These are phyloP conservation scores for Microvelia longipes DNA, from an alignment of 1,140 invertebrate species.

Conservation along the genomic window DNA sequence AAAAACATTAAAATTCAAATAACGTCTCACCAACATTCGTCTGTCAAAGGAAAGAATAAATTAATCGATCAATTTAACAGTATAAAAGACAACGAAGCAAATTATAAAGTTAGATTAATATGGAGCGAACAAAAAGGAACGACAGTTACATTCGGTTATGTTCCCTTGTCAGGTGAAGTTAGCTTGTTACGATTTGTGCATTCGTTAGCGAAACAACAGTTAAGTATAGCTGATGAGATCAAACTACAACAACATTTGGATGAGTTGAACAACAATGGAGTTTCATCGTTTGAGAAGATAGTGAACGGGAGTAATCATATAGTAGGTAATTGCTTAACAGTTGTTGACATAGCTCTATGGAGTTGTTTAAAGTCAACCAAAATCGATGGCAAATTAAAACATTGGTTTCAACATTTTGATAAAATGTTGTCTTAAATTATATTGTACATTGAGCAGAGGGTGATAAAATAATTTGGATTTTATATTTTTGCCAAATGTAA, in stretches of 20 bases:
- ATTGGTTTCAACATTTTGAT: neutral
- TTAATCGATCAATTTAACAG: neutral
- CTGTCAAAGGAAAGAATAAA: neutral
- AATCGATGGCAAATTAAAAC: neutral
- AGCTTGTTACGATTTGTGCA: neutral
- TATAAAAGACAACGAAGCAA: neutral
- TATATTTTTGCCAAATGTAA: too few species aligned
- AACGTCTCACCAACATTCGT: neutral
- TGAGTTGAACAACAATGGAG: neutral
- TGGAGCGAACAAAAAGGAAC: neutral
- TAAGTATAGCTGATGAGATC: neutral
- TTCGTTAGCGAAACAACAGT: neutral
- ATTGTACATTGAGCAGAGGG: too few species aligned
- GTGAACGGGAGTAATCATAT: neutral
- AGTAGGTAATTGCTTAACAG: neutral
- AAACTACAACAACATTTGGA: neutral
- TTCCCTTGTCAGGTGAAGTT: neutral
- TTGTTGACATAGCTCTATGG: neutral
- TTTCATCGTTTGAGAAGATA: neutral
- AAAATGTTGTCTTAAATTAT: neutral
- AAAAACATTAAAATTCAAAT: neutral
- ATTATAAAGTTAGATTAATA: neutral
- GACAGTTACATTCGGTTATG: neutral
- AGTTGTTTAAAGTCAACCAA: neutral
- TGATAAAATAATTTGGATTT: too few species aligned